Evolutionary conservation across 2,797 vertebrate species (phyloP), one percentile per base, ranked within the genome.

Genomic region (Phaenicophaeus curvirostris): DNA sequence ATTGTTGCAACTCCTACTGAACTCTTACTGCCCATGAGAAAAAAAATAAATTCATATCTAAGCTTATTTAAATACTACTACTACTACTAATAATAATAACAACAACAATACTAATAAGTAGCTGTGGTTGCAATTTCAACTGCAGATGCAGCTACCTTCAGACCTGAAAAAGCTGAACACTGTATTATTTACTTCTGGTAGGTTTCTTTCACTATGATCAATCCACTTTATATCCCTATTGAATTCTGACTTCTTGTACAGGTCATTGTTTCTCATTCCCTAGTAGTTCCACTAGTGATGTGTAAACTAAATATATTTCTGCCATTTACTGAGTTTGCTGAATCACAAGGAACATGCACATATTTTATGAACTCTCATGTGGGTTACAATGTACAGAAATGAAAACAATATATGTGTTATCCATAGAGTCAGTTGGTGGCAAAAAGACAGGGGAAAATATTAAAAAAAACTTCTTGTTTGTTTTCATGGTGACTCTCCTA

Each of bases 351-450:
- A 96, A 74, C 71, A 85, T 51, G 37, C 17, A 65, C 44, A 65
- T 71, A 71, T 72, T 96, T 96, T 93, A 85, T 80, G 71, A 94
- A 93, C 57, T 87, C 84, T 90, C 88, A 63, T 28, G 78, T 82
- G 86, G 13, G 53, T 90, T 94, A 46, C 74, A 83, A 21, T 20
- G 41, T 67, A 90, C 90, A 93, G 65, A 83, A 92, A 93, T 90
- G 41, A 81, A 93, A 96, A 86, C 73, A 93, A 71, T 76, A 44
- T 46, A 80, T 55, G 62, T 54, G 28, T 58, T 96, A 91, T 85
- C 62, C 24, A 21, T 87, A 77, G 58, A 91, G 76, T 77, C 63
- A 87, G 42, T 69, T 93, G 89, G 41, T 63, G 88, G 48, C 24
- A 87, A 91, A 94, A 82, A 87, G 55, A 37, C 14, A 23, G 20